Evolutionary conservation across 2,113 vertebrate genomes (phyloP), one percentile per base, ranked within the genome.

Genomic region (Ophiodon elongatus): DNA sequence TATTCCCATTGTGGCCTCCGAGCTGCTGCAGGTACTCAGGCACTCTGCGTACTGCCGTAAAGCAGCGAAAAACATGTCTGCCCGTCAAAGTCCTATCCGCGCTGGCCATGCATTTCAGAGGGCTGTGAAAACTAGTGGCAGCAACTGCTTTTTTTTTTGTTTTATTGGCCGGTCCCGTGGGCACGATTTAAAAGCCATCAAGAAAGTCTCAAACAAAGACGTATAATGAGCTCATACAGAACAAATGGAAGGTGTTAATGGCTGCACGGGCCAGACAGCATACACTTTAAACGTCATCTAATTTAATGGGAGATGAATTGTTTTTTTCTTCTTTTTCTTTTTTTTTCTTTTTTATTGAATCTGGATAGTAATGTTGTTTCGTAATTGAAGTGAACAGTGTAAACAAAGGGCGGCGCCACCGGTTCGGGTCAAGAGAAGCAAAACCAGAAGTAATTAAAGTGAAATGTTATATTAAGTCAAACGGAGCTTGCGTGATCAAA

Each of bases 281-380:
- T 68, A 47, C 81, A 75, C 79, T 90, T 59, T 84, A 80, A 84
- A 71, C 68, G 80, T 76, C 63, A 66, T 80, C 65, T 77, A 6
- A 35, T 91, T 86, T 89, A 90, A 90, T 74, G 82, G 72, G 63
- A 89, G 70, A 89, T 86, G 79, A 89, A 86, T 86, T 85, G 81
- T 80, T 80, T 29, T 86, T 90, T 85, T 85, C 4, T 14, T 45
- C 15, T 87, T 79, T 31, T 89, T 25, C 5, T 15, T 14, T 45
- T 45, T 87, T 79, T 31, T 89, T 25, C 5, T 74, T 25, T 88
- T 91, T 85, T 83, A 88, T 82, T 47, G 73, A 88, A 88, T 88
- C 41, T 74, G 43, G 84, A 81, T 78, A 83, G 56, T 84, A 86
- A 82, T 82, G 76, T 69, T 83, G 66, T 87, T 88, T 89, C n/a